A percentile compares a stretch with the other conserved stretches of the same genome.
Evolutionary conservation across 1,140 invertebrate genomes (phyloP).

Genomic region (Drosophila navojoa): DNA sequence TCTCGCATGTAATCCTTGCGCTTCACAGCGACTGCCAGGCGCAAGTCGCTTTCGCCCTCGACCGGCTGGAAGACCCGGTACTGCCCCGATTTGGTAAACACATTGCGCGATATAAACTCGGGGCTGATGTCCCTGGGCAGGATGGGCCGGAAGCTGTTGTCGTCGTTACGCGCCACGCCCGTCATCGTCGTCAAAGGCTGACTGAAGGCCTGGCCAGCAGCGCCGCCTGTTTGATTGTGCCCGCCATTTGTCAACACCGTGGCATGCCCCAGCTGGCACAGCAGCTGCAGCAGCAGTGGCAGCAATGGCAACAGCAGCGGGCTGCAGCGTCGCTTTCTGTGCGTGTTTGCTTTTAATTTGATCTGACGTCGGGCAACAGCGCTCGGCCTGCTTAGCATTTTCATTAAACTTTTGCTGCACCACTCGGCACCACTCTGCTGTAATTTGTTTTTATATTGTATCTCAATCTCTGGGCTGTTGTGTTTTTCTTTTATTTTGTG

Average conservation of each 20-base stretch:
- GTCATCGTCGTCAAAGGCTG: conserved; percentile 69
- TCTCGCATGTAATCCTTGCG: conserved; percentile 59
- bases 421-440: neutral
- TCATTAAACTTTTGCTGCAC: conserved; percentile 49
- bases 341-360: conserved; percentile 75
- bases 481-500: conserved; percentile 22
- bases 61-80: conserved; percentile 76
- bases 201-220: conserved; percentile 38
- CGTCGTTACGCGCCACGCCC: conserved; percentile 59
- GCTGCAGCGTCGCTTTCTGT: conserved; percentile 65
- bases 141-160: conserved; percentile 73
- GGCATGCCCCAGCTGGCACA: conserved; percentile 42
- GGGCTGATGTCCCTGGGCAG: conserved; percentile 72
- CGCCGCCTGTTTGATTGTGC: neutral
- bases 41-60: conserved; percentile 72
- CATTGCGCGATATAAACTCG: conserved; percentile 78
- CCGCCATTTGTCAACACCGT: conserved; percentile 10
- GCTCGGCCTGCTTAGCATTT: conserved; percentile 60
- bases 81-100: conserved; percentile 76
- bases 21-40: conserved; percentile 58
- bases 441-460: conserved; percentile 5
- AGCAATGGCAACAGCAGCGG: conserved; percentile 25
- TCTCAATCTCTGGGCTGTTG: neutral
- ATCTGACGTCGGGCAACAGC: conserved; percentile 23
- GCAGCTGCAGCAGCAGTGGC: conserved; percentile 33